Percentiles rank a stretch among this genome's conserved stretches.
These are phyloP conservation scores for Seriola aureovittata DNA, from an alignment of 2,113 vertebrate species.

Conservation along the genomic window DNA sequence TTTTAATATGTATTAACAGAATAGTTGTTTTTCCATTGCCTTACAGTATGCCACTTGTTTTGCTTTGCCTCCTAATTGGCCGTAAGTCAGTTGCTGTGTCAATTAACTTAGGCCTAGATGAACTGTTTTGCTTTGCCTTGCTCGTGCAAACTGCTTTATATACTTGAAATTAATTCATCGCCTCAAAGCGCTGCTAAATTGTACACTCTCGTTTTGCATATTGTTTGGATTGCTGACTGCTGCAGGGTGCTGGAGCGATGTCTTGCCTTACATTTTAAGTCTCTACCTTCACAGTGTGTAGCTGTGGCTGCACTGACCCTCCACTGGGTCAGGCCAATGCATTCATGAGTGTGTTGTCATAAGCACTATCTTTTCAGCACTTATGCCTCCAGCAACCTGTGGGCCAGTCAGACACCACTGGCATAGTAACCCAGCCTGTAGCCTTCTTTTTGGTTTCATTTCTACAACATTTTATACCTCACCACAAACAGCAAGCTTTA, in stretches of 20 bases:
- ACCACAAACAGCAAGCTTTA: too few species aligned
- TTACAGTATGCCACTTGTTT: conserved; percentile 6
- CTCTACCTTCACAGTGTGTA: background rate
- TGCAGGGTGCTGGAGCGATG: background rate
- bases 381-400: conserved; percentile 39
- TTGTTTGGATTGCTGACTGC: conserved; percentile 10
- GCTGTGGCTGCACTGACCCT: background rate
- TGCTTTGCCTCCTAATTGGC: conserved; percentile 9
- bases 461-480: background rate
- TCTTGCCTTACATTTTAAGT: background rate
- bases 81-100: background rate
- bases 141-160: background rate
- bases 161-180: background rate
- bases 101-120: background rate
- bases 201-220: background rate
- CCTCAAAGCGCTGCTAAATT: background rate
- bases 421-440: background rate
- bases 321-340: background rate
- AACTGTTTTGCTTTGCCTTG: background rate
- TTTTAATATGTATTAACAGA: background rate
- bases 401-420: conserved; percentile 28
- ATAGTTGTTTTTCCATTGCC: background rate
- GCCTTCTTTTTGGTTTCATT: background rate
- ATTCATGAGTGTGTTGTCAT: conserved; percentile 25
- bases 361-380: conserved; percentile 7